Evolutionary conservation across 1,140 invertebrate species (phyloP).

Genomic region (Triops longicaudatus): DNA sequence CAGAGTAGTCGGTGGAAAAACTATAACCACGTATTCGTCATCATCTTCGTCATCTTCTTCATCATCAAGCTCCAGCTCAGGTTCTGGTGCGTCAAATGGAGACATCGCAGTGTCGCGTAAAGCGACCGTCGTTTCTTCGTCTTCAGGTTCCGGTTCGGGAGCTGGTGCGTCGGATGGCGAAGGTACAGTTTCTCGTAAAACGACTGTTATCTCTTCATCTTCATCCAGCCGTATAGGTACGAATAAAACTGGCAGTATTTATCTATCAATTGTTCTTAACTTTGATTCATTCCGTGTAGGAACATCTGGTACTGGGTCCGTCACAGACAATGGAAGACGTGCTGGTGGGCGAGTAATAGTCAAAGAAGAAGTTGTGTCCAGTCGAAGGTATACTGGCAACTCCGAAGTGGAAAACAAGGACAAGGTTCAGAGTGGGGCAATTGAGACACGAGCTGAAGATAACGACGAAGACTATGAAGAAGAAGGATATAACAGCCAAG

Average conservation of each 20-base stretch:
- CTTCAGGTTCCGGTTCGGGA: background rate
- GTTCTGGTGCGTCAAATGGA: background rate
- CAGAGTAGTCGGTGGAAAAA: background rate
- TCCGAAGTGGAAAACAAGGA: background rate
- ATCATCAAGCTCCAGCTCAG: background rate
- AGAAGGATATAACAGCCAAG: background rate
- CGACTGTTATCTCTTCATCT: background rate
- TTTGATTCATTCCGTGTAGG: background rate
- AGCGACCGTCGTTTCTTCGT: constrained; percentile 9
- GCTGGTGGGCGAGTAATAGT: background rate
- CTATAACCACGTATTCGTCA: background rate
- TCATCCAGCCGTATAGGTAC: background rate
- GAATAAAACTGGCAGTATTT: background rate
- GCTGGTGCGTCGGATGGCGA: background rate
- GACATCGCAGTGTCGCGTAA: background rate
- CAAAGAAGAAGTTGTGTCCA: constrained; percentile 20
- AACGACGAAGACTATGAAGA: constrained; percentile 20
- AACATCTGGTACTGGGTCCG: background rate
- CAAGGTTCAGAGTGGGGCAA: background rate
- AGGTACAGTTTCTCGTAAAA: background rate
- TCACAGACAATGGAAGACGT: constrained; percentile 8
- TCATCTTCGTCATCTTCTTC: constrained; percentile 23
- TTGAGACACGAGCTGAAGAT: background rate
- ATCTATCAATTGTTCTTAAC: background rate
- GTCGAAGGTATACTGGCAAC: background rate